Base-by-base conservation (phyloP, 1,140 invertebrate genomes). In the Cheumatopsyche charites region DNA sequence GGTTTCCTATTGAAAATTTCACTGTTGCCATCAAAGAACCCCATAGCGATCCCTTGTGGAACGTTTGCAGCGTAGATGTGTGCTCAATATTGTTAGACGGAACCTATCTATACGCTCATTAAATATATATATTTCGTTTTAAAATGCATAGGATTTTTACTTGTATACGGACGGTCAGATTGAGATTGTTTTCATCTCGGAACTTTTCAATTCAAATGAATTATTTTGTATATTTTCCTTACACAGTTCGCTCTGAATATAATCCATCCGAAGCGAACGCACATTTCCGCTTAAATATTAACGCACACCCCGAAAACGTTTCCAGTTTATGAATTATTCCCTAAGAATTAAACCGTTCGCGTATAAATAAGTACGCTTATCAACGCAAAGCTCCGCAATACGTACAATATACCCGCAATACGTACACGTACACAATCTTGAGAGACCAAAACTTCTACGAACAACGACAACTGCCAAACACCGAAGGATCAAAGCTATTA, bases 241-340 rank as follows among this genome's bases (percentile, higher is more conserved):
- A 49, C 13, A 49, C 47, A 15, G 5, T 13, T 21, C n/a, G 47
- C 47, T n/a, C 4, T 2, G 13, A 49, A 49, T 21, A 49, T 21
- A 49, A 49, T 15, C 13, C 19, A 49, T 49, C 19, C 13, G 5
- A 15, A n/a, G 13, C 47, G n/a, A n/a, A 36, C 26, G 62, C 62
- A 41, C 62, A 63, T 42, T 63, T 23, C 23, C 12, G 19, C 19
- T 23, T 26, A 23, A 11, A 58, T 26, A 58, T 26, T 23, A 21
- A 21, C n/a, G 12, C 55, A 23, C 26, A 62, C 7, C 23, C 23
- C 25, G 7, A 67, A 62, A 61, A 43, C 55, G 55, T 62, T 70
- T 70, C 19, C 36, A 70, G 41, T 26, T 62, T 62, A 42, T 70
- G 55, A 70, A 62, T 70, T 43, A 70, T 70, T 70, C 58, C 26